Percentiles rank a stretch among this genome's conserved stretches.
Evolutionary conservation across 1,140 invertebrate species (phyloP).

Genomic region (Procambarus clarkii): DNA sequence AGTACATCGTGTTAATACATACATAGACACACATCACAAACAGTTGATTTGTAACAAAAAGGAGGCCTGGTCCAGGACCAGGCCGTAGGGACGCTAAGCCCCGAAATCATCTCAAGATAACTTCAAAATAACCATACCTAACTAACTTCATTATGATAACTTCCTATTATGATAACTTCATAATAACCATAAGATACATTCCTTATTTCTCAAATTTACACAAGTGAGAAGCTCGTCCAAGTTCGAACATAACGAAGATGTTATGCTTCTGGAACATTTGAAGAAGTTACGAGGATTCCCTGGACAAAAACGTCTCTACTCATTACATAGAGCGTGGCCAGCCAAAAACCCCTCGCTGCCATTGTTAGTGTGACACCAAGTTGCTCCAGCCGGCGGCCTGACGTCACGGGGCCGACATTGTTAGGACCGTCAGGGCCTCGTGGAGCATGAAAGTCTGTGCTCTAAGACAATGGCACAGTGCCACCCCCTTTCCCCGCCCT

Average conservation of each 20-base stretch:
- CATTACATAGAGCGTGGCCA: slow-evolving; percentile 27
- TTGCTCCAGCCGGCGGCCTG: slow-evolving; percentile 24
- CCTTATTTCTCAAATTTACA: no score
- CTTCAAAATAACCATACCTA: no score
- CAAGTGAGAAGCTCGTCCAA: neutral
- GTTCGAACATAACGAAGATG: neutral
- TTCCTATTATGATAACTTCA: no score
- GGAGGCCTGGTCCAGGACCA: no score
- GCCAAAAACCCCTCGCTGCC: neutral
- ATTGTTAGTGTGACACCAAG: slow-evolving; percentile 35
- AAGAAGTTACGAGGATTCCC: slow-evolving; percentile 13
- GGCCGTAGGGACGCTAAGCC: no score
- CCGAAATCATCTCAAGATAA: no score
- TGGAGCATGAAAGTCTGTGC: slow-evolving; percentile 52
- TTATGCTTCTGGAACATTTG: neutral
- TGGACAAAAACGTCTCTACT: slow-evolving; percentile 31
- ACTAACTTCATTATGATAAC: no score
- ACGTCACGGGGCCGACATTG: slow-evolving; percentile 51
- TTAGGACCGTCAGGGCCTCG: slow-evolving; percentile 47
- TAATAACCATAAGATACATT: no score
- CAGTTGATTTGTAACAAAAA: no score
- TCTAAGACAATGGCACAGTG: slow-evolving; percentile 37
- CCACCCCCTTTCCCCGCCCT: slow-evolving; percentile 1
- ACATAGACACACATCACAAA: no score
- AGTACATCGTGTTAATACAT: no score